Evolutionary conservation across 2,113 vertebrate genomes (phyloP).

Genomic region (Alaudala cheleensis): DNA sequence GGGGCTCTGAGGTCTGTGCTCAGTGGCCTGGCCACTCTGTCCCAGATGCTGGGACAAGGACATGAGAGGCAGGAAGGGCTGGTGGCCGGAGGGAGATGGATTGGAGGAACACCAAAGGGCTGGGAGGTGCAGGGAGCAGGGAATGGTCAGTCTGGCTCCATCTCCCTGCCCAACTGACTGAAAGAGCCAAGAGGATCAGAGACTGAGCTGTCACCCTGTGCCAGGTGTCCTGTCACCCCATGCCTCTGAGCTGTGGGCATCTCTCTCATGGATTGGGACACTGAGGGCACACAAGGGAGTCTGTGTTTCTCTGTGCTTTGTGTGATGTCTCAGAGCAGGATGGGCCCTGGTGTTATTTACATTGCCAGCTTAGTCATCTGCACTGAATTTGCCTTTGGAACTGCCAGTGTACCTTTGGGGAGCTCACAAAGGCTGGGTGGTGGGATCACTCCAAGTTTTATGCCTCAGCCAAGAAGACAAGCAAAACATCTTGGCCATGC

Average conservation of each 20-base stretch:
- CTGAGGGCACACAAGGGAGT: not conserved
- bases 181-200: not conserved
- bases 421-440: not conserved
- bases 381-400: not conserved
- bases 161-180: not conserved
- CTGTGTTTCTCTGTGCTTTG: not conserved
- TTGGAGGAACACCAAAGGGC: not conserved
- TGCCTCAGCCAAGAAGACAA: not conserved
- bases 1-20: not conserved
- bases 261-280: fast-evolving
- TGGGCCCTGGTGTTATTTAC: not conserved
- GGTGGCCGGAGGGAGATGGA: not conserved
- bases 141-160: not conserved
- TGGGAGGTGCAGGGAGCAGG: not conserved
- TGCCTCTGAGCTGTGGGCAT: not conserved
- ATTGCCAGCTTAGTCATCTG: not conserved
- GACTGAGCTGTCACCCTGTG: not conserved
- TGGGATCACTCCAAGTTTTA: not conserved
- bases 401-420: not conserved
- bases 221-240: not conserved
- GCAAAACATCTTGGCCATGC: not conserved
- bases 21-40: not conserved
- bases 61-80: not conserved
- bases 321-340: not conserved
- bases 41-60: not conserved